These are phyloP conservation scores for Trachelus tabidus DNA, from an alignment of 2,888 invertebrate genomes.

Conservation along the genomic window DNA sequence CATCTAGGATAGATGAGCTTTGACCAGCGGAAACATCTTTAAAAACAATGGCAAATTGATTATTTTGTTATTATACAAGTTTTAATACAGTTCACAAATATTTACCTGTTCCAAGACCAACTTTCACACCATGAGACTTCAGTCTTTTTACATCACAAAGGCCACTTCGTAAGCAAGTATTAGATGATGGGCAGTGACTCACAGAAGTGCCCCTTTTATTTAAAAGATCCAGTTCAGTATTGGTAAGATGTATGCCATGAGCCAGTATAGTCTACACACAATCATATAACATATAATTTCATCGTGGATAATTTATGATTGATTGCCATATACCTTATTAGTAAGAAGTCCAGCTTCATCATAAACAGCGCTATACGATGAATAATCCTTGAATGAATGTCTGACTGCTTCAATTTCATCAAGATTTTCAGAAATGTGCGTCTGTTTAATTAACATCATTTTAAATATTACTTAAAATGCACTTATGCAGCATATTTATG, in stretches of 20 bases:
- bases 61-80: neutral
- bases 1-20: constrained; percentile 79
- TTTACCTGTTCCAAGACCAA: constrained; percentile 89
- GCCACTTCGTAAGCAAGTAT: constrained; percentile 83
- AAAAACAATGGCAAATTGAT: constrained; percentile 8
- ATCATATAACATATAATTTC: constrained; percentile 3
- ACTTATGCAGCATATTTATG: no score
- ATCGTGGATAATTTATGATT: neutral
- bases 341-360: constrained; percentile 79
- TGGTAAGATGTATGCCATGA: constrained; percentile 82
- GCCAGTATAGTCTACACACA: constrained; percentile 78
- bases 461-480: constrained; percentile 4
- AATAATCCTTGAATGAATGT: constrained; percentile 69
- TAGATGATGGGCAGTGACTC: constrained; percentile 90
- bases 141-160: constrained; percentile 81
- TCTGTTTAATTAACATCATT: constrained; percentile 69
- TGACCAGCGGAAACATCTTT: constrained; percentile 88
- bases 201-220: constrained; percentile 74
- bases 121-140: constrained; percentile 73
- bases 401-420: constrained; percentile 78
- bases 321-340: constrained; percentile 71
- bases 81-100: neutral
- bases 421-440: constrained; percentile 85
- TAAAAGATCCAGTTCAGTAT: constrained; percentile 76
- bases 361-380: constrained; percentile 82